Evolutionary conservation across 1,140 invertebrate genomes (phyloP), one percentile per base, ranked within the genome.

Genomic region (Drosophila parabipectinata): DNA sequence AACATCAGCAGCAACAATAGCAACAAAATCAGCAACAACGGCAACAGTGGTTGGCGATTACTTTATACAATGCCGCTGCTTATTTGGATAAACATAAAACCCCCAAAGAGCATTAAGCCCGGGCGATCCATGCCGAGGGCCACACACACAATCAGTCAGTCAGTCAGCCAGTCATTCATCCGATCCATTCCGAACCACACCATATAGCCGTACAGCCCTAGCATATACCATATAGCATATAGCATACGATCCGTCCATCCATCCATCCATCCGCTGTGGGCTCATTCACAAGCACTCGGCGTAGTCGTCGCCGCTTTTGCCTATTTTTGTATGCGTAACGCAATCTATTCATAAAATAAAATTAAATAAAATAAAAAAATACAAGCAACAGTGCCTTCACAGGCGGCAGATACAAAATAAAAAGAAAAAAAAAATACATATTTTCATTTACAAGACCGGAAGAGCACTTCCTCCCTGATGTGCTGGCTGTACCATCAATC

Each of bases 321-420:
- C 71, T 76, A 64, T 69, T 79, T 87, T 72, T 87, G 83, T 87
- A 88, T 87, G 83, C 83, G 83, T 87, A 87, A 88, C 84, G 83
- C 83, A 87, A 87, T 87, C 83, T 87, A 87, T 87, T 87, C 83
- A 88, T 87, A 87, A 87, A 87, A 87, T 88, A 63, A 87, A 83
- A 87, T 87, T 88, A 87, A 83, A 87, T 87, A 79, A 87, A 87
- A 88, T 82, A 64, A 58, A 77, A 60, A 57, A 67, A 50, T 28
- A 55, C 15, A 56, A 45, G 37, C 57, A 28, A 51, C 68, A 41
- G 15, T 26, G 48, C 12, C 39, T 14, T 12, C 39, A 21, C 15
- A 18, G 60, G 50, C 66, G 39, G 48, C 30, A 48, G 59, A 44
- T 55, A 54, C 26, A 34, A 66, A 45, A 48, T 21, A 24, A 45